Percentiles rank a stretch among this genome's conserved stretches.
These are phyloP conservation scores for Caenorhabditis elegans DNA, from an alignment of 1,140 invertebrate species.

Conservation along the genomic window WBcel235 BX284602.5:14203501-14204000, in stretches of 20 bases:
- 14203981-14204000: neutral
- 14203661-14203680: constrained; percentile 66
- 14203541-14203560: neutral
- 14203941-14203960: too few relatives aligned
- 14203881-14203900: neutral
- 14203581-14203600: constrained; percentile 63
- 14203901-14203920: too few relatives aligned
- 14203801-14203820: neutral
- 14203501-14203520: neutral
- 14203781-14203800: constrained; percentile 44
- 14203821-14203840: neutral
- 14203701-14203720: constrained; percentile 60
- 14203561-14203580: constrained; percentile 55
- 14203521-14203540: neutral
- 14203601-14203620: constrained; percentile 54
- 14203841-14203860: neutral
- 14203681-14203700: constrained; percentile 64
- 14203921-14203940: too few relatives aligned
- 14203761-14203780: constrained; percentile 65
- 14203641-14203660: constrained; percentile 64
- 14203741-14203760: constrained; percentile 21
- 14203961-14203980: neutral
- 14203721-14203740: constrained; percentile 10
- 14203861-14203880: constrained; percentile 11
- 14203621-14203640: constrained; percentile 47